Base-by-base conservation (phyloP, 2,113 vertebrate species). In the Neodontobutis hainanensis region DNA sequence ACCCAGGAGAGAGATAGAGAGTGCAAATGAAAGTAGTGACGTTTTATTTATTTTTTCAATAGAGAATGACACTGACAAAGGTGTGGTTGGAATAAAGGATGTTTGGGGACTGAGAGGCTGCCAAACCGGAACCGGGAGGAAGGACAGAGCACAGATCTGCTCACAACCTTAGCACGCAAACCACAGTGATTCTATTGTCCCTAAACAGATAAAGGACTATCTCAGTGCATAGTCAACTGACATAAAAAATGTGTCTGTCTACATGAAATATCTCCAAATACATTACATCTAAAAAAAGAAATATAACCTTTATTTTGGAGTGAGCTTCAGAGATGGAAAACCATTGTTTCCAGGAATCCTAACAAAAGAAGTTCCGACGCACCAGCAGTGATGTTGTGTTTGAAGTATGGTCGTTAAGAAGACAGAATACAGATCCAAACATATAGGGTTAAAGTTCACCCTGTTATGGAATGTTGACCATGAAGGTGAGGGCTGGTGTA, bases 131-230 rank as follows among this genome's bases (percentile, higher is more conserved):
- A 90, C 58, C 66, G 6, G 5, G 82, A 89, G 91, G 87, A 89
- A 90, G 86, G 87, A 83, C 86, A 88, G 82, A 85, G 76, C 72
- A 83, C 57, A 75, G 79, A 85, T 86, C 75, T 80, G 80, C 80
- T 27, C 47, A 77, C 82, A 88, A 84, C 85, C 87, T 91, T 88
- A 90, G 86, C 90, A 92, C 88, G 90, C 90, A 83, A 82, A 77
- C 82, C 80, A 71, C 82, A 62, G 68, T 80, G 51, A 47, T 65
- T 64, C 85, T 63, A 89, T 88, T 89, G 88, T 90, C 82, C 78
- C 53, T 47, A 78, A 64, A 80, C 78, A 80, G 87, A 89, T 86
- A 89, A 83, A 81, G 62, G 79, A 43, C 69, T 43, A 66, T 70
- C 56, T 65, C 65, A 50, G 81, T 75, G 70, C 68, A 75, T 52